These are phyloP conservation scores for Aurelia aurita complex sp. Pacific DNA, from an alignment of 30 jellyfish, hydroid and myxozoan species.

Conservation along the genomic window DNA sequence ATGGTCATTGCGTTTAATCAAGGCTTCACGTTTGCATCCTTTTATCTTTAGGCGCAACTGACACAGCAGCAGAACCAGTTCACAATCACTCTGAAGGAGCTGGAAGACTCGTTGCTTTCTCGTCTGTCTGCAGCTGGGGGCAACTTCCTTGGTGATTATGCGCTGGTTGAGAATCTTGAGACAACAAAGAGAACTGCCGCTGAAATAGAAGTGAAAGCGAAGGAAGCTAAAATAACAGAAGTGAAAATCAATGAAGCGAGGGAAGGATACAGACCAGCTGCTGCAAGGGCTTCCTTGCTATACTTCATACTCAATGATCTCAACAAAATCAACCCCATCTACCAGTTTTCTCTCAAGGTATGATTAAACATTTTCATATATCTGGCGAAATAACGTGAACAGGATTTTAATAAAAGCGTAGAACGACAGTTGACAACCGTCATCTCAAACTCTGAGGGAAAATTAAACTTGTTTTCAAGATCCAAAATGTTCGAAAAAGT, in stretches of 20 bases:
- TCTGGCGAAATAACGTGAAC: too few relatives aligned
- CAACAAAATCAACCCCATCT: conserved; percentile 93
- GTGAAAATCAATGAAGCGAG: conserved; percentile 96
- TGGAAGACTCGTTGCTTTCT: conserved; percentile 95
- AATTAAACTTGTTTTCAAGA: too few relatives aligned
- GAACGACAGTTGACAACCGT: too few relatives aligned
- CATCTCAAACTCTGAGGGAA: too few relatives aligned
- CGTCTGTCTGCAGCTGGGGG: conserved; percentile 99
- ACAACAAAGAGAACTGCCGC: conserved; percentile 99
- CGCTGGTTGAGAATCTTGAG: conserved; percentile 96
- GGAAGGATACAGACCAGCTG: conserved; percentile 99
- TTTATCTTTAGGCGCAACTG: conserved; percentile 84
- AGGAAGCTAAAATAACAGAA: conserved; percentile 96
- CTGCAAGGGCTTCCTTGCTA: conserved; percentile 96
- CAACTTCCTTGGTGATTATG: conserved; percentile 97
- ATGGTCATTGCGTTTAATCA: conserved; percentile 2
- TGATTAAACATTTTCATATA: neutral
- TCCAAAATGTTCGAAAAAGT: too few relatives aligned
- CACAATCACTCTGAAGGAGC: conserved; percentile 95
- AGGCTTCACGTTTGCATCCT: neutral
- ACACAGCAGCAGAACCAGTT: conserved; percentile 99
- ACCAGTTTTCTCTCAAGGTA: conserved; percentile 98
- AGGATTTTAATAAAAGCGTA: too few relatives aligned
- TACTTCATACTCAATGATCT: conserved; percentile 94
- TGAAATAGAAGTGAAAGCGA: conserved; percentile 96